Percentiles rank a stretch among this genome's conserved stretches.
Evolutionary conservation across 2,888 invertebrate genomes (phyloP).

Genomic region (Leptinotarsa peninsularis): DNA sequence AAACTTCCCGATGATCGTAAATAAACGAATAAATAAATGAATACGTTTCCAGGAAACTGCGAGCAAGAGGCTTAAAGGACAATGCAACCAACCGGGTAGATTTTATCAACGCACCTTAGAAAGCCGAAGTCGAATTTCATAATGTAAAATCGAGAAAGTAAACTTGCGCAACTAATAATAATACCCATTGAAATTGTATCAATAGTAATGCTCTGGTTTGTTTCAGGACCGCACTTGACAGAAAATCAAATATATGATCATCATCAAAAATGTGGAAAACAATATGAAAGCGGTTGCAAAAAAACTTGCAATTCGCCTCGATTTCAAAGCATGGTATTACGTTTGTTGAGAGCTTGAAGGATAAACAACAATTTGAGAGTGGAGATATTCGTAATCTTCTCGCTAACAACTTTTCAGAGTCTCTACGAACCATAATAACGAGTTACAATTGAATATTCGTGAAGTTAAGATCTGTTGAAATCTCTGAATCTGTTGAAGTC

Average conservation of each 20-base stretch:
- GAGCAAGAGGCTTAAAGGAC: slow-evolving; percentile 33
- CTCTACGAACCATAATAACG: too few relatives aligned
- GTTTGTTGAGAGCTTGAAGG: too few relatives aligned
- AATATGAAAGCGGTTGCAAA: background rate
- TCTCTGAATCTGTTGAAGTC: too few relatives aligned
- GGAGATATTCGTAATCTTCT: too few relatives aligned
- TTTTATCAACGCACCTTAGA: slow-evolving; percentile 50
- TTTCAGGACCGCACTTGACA: slow-evolving; percentile 28
- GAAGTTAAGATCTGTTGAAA: too few relatives aligned
- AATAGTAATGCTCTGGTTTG: slow-evolving; percentile 40
- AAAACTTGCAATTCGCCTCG: background rate
- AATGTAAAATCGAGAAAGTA: slow-evolving; percentile 51
- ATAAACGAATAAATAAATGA: slow-evolving; percentile 45
- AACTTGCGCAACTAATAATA: slow-evolving; percentile 52
- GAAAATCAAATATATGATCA: background rate
- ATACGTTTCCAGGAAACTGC: slow-evolving; percentile 45
- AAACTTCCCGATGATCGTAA: slow-evolving; percentile 39
- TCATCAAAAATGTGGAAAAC: background rate
- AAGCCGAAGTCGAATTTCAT: slow-evolving; percentile 52
- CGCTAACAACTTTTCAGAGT: too few relatives aligned
- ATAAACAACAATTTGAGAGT: too few relatives aligned
- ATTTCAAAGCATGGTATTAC: too few relatives aligned
- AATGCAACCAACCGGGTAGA: slow-evolving; percentile 41
- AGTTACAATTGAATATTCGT: too few relatives aligned
- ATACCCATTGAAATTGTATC: slow-evolving; percentile 54